Evolutionary conservation across 1,140 invertebrate genomes (phyloP).

Genomic region (Thaumetopoea pityocampa): DNA sequence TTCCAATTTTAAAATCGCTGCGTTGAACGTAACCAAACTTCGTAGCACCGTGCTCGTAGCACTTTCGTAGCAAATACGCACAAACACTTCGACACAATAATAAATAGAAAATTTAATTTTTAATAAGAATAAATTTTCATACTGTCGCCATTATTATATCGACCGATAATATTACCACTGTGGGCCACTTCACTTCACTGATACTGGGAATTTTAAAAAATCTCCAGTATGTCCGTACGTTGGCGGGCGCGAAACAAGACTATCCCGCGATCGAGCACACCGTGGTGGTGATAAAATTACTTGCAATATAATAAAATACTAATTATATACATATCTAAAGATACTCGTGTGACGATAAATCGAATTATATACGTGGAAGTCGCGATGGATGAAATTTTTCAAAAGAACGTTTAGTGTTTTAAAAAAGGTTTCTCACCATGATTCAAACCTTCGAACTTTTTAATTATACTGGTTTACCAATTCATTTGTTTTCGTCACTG

Average conservation of each 20-base stretch:
- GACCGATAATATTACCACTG: slow-evolving; percentile 43
- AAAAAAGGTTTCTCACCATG: too few species aligned
- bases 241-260: slow-evolving; percentile 40
- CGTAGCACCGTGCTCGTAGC: slow-evolving; percentile 37
- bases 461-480: too few species aligned
- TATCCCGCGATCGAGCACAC: slow-evolving; percentile 33
- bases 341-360: slow-evolving; percentile 38
- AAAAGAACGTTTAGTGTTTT: too few species aligned
- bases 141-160: slow-evolving; percentile 58
- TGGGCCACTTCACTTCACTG: slow-evolving; percentile 40
- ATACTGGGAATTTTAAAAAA: slow-evolving; percentile 41
- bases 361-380: too few species aligned
- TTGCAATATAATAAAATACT: slow-evolving; percentile 45
- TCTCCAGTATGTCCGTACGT: slow-evolving; percentile 45
- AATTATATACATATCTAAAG: slow-evolving; percentile 45
- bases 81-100: slow-evolving; percentile 2
- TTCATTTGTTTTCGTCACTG: too few species aligned
- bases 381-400: too few species aligned
- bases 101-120: slow-evolving; percentile 11
- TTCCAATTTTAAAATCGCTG: background rate
- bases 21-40: slow-evolving; percentile 1
- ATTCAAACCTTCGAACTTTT: too few species aligned
- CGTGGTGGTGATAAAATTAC: slow-evolving; percentile 53
- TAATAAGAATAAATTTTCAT: slow-evolving; percentile 36
- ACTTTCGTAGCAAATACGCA: slow-evolving; percentile 38